A percentile compares a stretch with the other conserved stretches of the same genome.
Conservation (phyloP, 2,888 invertebrate species). For the Terebella lapidaria region DNA sequence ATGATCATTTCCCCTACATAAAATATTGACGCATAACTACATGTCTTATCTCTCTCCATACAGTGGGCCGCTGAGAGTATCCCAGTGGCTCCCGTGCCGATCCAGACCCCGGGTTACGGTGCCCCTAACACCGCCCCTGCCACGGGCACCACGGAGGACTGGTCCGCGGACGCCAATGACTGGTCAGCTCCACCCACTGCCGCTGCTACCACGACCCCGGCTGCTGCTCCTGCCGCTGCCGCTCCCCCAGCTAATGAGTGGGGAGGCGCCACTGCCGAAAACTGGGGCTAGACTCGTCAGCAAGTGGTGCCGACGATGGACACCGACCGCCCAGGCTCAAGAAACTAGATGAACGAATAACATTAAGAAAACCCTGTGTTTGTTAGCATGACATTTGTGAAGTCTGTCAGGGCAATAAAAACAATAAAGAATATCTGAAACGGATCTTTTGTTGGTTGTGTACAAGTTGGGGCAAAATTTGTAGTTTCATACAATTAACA, state of each 20-base stretch:
- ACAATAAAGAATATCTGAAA: no score
- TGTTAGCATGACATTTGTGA: no score
- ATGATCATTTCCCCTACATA: no score
- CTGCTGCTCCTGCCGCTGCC: conserved; percentile 18
- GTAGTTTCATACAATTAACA: no score
- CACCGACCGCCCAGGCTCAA: no score
- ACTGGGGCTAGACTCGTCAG: conserved; percentile 14
- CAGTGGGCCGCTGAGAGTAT: conserved; percentile 45
- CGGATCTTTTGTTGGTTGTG: no score
- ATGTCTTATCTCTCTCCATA: conserved; percentile 1
- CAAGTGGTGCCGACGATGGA: no score
- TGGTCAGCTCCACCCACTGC: conserved; percentile 23
- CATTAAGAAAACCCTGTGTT: no score
- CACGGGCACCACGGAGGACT: conserved; percentile 23
- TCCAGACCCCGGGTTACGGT: conserved; percentile 9
- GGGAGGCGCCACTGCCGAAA: conserved; percentile 22
- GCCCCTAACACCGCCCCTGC: not conserved
- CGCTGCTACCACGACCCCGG: not conserved
- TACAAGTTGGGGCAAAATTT: no score
- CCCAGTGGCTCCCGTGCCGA: conserved; percentile 26
- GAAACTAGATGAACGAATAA: no score
- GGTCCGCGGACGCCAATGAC: conserved; percentile 37
- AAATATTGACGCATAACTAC: not conserved
- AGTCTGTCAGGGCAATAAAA: no score
- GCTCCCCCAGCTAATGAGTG: conserved; percentile 17